Evolutionary conservation across 2,888 invertebrate genomes (phyloP).

Genomic region (Kuschelorhynchus macadamiae): DNA sequence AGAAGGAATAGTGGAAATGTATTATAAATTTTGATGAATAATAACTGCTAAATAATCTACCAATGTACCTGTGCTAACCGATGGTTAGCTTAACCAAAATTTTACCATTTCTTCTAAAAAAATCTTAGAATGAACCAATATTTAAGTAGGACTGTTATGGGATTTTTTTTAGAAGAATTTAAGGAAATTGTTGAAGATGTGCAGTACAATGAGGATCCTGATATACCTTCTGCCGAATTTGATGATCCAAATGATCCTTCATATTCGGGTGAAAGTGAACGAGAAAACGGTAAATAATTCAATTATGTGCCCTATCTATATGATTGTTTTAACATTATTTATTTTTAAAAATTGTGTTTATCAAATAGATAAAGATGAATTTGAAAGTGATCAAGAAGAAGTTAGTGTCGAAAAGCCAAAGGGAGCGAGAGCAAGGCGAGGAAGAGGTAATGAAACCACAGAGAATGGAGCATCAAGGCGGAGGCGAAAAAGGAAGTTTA

Average conservation of each 20-base stretch:
- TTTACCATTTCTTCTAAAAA: too few relatives aligned
- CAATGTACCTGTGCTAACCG: too few relatives aligned
- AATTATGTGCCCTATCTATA: too few relatives aligned
- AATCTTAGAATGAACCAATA: too few relatives aligned
- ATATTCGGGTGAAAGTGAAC: background rate
- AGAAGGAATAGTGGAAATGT: too few relatives aligned
- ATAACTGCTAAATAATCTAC: too few relatives aligned
- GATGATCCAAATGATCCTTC: conserved; percentile 10
- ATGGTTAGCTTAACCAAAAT: too few relatives aligned
- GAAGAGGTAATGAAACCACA: too few relatives aligned
- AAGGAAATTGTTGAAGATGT: conserved; percentile 7
- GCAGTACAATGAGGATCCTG: background rate
- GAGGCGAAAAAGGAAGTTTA: conserved; percentile 48
- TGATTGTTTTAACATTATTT: too few relatives aligned
- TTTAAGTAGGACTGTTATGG: too few relatives aligned
- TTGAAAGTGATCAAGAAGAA: conserved; percentile 14
- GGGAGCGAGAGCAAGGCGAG: background rate
- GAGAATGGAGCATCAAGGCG: conserved; percentile 12
- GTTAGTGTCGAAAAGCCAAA: background rate
- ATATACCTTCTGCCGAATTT: background rate
- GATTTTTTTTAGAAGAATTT: conserved; percentile 1
- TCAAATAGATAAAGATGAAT: conserved; percentile 1
- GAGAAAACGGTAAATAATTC: conserved; percentile 1
- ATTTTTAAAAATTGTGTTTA: too few relatives aligned
- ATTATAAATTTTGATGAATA: too few relatives aligned